phyloP scores from a whole-genome alignment of 1,140 invertebrate species.

The Dryas iulia region DNA sequence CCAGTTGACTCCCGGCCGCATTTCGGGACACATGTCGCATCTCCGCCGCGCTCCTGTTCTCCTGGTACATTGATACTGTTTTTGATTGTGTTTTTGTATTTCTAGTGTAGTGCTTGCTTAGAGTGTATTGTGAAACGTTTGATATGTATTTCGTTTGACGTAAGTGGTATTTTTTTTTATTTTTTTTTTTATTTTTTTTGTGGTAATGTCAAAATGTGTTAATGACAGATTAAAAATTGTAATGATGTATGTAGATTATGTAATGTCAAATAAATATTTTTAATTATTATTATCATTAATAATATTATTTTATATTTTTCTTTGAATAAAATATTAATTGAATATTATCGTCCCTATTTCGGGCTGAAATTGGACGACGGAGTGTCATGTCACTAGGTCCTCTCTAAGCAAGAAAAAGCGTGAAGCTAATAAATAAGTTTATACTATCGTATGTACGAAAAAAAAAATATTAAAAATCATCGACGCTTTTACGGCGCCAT shows the following conservation, averaged over 20 bases:
- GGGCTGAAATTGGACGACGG: no score
- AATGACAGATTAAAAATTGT: background rate
- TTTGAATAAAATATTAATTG: no score
- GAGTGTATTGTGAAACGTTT: background rate
- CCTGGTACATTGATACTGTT: slow-evolving; percentile 45
- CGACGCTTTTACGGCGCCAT: no score
- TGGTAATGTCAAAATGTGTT: background rate
- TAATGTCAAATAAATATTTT: background rate
- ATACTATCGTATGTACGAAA: no score
- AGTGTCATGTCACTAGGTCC: no score
- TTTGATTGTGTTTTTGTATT: background rate
- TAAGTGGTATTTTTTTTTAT: background rate
- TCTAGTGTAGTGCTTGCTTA: background rate
- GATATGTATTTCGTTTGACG: background rate
- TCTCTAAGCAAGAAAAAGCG: no score
- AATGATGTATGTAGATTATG: background rate
- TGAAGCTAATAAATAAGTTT: no score
- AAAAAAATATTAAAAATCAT: no score
- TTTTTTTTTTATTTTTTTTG: background rate
- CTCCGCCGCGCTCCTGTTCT: slow-evolving; percentile 33
- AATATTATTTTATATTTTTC: no score
- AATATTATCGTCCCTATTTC: no score
- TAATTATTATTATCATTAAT: background rate
- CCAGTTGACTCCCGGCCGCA: slow-evolving; percentile 52
- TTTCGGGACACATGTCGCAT: slow-evolving; percentile 42